These are phyloP conservation scores for Physella acuta DNA, from an alignment of 1,140 invertebrate genomes.

Conservation along the genomic window DNA sequence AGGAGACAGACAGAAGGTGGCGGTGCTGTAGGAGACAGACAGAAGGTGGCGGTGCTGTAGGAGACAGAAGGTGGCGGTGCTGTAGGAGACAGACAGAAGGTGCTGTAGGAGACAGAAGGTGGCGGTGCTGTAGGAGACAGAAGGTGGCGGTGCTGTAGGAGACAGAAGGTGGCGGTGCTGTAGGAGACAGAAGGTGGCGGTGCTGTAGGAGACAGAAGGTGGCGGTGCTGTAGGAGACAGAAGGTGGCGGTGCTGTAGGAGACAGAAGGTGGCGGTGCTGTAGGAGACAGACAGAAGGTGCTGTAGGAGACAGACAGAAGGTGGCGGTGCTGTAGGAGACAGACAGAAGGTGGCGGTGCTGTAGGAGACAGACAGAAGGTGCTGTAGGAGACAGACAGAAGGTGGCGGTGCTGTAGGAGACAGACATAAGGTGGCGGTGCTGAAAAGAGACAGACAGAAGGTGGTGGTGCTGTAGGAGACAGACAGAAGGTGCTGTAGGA, in stretches of 20 bases:
- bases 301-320: too few species aligned
- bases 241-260: slow-evolving; percentile 25
- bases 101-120: slow-evolving; percentile 26
- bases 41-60: slow-evolving; percentile 26
- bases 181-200: slow-evolving; percentile 14
- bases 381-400: too few species aligned
- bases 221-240: slow-evolving; percentile 19
- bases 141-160: slow-evolving; percentile 25
- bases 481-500: too few species aligned
- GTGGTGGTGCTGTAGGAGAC: slow-evolving; percentile 25
- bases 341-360: slow-evolving; percentile 26
- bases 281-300: neutral
- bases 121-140: slow-evolving; percentile 19
- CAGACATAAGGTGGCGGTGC: too few species aligned
- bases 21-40: slow-evolving; percentile 18
- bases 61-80: slow-evolving; percentile 26
- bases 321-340: slow-evolving; percentile 25
- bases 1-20: slow-evolving; percentile 16
- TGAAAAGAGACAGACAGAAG: slow-evolving; percentile 26
- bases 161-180: slow-evolving; percentile 28
- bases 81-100: slow-evolving; percentile 20
- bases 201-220: slow-evolving; percentile 26
- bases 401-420: slow-evolving; percentile 25
- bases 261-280: slow-evolving; percentile 28
- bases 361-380: neutral